Base-by-base conservation (phyloP, 1,140 invertebrate genomes). In the Tetragnatha versicolor region DNA sequence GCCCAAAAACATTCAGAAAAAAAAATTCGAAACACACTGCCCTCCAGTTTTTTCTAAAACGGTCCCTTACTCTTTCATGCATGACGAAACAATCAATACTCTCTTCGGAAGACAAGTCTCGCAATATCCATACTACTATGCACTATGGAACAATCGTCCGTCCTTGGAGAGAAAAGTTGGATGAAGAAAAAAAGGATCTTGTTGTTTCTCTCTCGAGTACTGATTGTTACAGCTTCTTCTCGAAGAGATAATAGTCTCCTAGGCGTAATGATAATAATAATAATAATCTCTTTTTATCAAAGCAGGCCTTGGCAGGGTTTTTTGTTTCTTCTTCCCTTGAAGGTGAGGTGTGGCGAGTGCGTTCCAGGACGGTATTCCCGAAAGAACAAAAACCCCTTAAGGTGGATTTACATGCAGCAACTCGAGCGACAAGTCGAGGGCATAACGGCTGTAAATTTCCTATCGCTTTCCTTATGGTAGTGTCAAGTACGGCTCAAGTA, bases 141-240 rank as follows among this genome's bases (percentile, higher is more conserved):
- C 55, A 42, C 29, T 25, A 25, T 27, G 31, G 51, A 61, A 75
- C 72, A 75, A 75, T 75, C 72, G 72, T 1, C 55, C 55, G 72
- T 27, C 72, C 72, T 75, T 75, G 72, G 72, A n/a, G 55, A 37
- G 27, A 49, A 37, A 39, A 42, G 33, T 31, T 10, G 29, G 33
- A 60, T 33, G 6, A 37, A 39, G 42, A 63, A 69, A 69, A 42
- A 55, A 33, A 75, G 42, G 49, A 49, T 63, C 72, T 49, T 63
- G 70, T 75, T 75, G 70, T 75, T 75, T 70, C 55, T 49, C n/a
- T 70, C 47, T 70, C 47, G 47, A 42, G 72, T 37, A 75, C 55
- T 75, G 72, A 75, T 61, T 75, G 72, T 60, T 75, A 75, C 72
- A 75, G 72, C 72, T 75, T 75, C 72, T 75, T 75, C 72, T 75